Percentiles rank a stretch among this genome's conserved stretches.
These are phyloP conservation scores for Parambassis ranga DNA, from an alignment of 2,797 vertebrate genomes.

Conservation along the genomic window DNA sequence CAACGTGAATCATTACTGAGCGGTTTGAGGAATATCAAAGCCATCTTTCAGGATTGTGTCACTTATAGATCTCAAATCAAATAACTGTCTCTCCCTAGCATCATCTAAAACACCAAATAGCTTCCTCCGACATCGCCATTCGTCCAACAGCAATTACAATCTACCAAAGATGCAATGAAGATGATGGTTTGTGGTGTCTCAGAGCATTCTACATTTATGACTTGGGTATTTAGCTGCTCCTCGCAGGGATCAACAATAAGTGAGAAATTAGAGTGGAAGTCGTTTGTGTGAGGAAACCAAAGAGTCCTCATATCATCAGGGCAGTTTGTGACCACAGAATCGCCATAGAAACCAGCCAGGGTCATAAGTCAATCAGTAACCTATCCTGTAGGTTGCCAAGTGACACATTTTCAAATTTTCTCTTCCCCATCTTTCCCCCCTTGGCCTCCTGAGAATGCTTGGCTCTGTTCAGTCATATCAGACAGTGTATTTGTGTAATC, in stretches of 20 bases:
- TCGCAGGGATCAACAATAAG: slow-evolving; percentile 12
- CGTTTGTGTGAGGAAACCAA: background rate
- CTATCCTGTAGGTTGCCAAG: slow-evolving; percentile 28
- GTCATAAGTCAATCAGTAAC: slow-evolving; percentile 26
- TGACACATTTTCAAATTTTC: slow-evolving; percentile 38
- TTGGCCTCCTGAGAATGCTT: slow-evolving; percentile 32
- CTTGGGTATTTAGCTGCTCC: slow-evolving; percentile 11
- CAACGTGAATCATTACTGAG: slow-evolving; percentile 31
- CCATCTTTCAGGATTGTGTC: slow-evolving; percentile 30
- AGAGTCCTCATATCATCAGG: slow-evolving; percentile 8
- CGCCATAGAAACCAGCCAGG: slow-evolving; percentile 9
- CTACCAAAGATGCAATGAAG: background rate
- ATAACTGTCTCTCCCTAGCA: slow-evolving; percentile 37
- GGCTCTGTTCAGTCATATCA: slow-evolving; percentile 24
- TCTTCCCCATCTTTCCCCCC: background rate
- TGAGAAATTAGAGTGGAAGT: slow-evolving; percentile 5
- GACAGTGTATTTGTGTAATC: slow-evolving; percentile 40
- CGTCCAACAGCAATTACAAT: slow-evolving; percentile 33
- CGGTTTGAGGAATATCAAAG: slow-evolving; percentile 29
- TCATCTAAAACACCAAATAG: slow-evolving; percentile 43
- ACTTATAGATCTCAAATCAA: slow-evolving; percentile 41
- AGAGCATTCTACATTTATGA: slow-evolving; percentile 46
- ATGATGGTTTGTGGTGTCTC: slow-evolving; percentile 34
- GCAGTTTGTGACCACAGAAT: slow-evolving; percentile 13
- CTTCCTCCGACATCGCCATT: slow-evolving; percentile 9